A percentile compares a stretch with the other conserved stretches of the same genome.
phyloP scores from a whole-genome alignment of 2,797 vertebrate species.

The Echiichthys vipera region DNA sequence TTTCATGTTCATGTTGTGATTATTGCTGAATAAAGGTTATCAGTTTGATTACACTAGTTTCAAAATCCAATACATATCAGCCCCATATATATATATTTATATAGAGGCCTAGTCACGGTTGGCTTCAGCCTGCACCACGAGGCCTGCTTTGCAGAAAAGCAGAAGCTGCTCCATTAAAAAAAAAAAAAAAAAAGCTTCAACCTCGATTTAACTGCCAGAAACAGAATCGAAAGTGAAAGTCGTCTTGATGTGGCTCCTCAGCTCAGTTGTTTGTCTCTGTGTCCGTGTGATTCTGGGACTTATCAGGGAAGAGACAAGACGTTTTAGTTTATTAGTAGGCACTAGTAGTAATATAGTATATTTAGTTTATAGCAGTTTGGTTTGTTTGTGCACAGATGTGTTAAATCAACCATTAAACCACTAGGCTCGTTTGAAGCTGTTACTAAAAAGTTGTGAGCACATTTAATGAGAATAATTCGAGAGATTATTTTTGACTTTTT shows the following conservation, averaged over 20 bases:
- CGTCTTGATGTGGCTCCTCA: fast-evolving
- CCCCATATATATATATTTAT: too few species aligned
- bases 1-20: not conserved
- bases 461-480: not conserved
- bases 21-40: not conserved
- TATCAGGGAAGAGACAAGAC: too few species aligned
- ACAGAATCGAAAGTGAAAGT: constrained; percentile 17
- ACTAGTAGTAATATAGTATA: too few species aligned
- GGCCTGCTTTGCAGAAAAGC: not conserved
- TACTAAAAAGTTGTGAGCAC: too few species aligned
- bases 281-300: too few species aligned
- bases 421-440: not conserved
- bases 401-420: not conserved
- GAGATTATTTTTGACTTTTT: not conserved
- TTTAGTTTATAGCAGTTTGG: too few species aligned
- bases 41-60: too few species aligned
- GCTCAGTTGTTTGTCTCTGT: too few species aligned
- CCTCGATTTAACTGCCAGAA: not conserved
- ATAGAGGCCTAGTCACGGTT: too few species aligned
- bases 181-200: not conserved
- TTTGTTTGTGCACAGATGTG: not conserved
- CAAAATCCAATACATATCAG: not conserved
- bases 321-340: too few species aligned
- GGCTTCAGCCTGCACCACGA: not conserved
- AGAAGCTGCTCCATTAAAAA: too few species aligned